Evolutionary conservation across 1,140 invertebrate species (phyloP).

Genomic region (Theocolax elegans): DNA sequence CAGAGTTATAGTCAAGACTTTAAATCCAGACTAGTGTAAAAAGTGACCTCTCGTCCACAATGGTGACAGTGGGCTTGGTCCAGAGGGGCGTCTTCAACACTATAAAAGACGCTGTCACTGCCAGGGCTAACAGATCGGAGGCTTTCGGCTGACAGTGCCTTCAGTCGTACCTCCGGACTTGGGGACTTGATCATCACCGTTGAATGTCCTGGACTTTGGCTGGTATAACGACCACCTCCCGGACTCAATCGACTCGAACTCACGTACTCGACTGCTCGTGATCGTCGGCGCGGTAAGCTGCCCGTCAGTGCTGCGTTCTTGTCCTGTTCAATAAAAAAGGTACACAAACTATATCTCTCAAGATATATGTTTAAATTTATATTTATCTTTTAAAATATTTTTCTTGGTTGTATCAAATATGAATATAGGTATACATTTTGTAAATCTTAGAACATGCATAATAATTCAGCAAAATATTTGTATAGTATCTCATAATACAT

Average conservation of each 20-base stretch:
- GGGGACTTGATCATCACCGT: slow-evolving; percentile 61
- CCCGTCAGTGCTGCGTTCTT: slow-evolving; percentile 73
- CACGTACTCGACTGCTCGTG: slow-evolving; percentile 70
- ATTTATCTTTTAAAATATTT: too few species aligned
- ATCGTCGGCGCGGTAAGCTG: slow-evolving; percentile 74
- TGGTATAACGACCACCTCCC: slow-evolving; percentile 55
- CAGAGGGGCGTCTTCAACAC: slow-evolving; percentile 70
- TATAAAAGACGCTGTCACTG: slow-evolving; percentile 89
- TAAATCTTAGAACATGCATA: too few species aligned
- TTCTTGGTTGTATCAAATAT: too few species aligned
- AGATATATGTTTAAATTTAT: too few species aligned
- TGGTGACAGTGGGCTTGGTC: slow-evolving; percentile 75
- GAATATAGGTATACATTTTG: too few species aligned
- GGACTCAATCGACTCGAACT: slow-evolving; percentile 58
- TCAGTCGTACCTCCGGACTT: slow-evolving; percentile 70
- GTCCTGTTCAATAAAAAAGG: slow-evolving; percentile 57
- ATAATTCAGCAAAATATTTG: too few species aligned
- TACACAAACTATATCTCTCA: too few species aligned
- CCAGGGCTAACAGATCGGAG: slow-evolving; percentile 85
- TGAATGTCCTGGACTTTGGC: slow-evolving; percentile 58
- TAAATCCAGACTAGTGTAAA: too few species aligned
- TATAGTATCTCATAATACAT: too few species aligned
- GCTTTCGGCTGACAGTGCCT: slow-evolving; percentile 86
- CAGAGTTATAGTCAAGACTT: too few species aligned
- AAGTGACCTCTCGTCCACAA: slow-evolving; percentile 85